A percentile compares a stretch with the other conserved stretches of the same genome.
These are phyloP conservation scores for Sphaeramia orbicularis DNA, from an alignment of 2,797 vertebrate species.

Conservation along the genomic window DNA sequence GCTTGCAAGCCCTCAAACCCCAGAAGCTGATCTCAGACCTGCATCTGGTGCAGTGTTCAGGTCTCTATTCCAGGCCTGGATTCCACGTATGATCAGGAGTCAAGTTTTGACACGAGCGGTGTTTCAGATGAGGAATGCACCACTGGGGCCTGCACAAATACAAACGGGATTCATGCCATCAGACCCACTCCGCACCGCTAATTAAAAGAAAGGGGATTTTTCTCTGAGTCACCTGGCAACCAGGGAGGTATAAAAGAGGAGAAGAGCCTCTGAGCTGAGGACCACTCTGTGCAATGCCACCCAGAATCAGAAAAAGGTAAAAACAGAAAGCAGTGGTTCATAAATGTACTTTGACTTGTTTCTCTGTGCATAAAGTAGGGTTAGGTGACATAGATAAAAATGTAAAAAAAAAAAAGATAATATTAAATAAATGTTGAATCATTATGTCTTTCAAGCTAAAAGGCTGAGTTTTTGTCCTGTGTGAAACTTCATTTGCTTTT, in stretches of 20 bases:
- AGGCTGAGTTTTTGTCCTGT: no score
- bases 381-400: no score
- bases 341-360: no score
- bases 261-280: not conserved
- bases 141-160: constrained; percentile 60
- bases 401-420: no score
- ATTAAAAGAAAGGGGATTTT: constrained; percentile 71
- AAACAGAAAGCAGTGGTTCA: no score
- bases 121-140: constrained; percentile 74
- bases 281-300: no score
- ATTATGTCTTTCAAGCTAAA: no score
- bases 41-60: constrained; percentile 54
- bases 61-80: constrained; percentile 37
- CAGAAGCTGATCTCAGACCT: constrained; percentile 31
- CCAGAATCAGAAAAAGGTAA: no score
- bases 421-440: no score
- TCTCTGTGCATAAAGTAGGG: no score
- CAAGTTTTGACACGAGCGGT: constrained; percentile 77
- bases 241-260: not conserved
- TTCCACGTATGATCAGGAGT: constrained; percentile 60
- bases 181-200: constrained; percentile 53
- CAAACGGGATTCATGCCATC: constrained; percentile 57
- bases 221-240: constrained; percentile 46
- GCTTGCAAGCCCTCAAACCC: constrained; percentile 4
- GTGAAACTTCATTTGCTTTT: no score